Base-by-base conservation (phyloP, 2,888 invertebrate species). In the Julus scanicus region DNA sequence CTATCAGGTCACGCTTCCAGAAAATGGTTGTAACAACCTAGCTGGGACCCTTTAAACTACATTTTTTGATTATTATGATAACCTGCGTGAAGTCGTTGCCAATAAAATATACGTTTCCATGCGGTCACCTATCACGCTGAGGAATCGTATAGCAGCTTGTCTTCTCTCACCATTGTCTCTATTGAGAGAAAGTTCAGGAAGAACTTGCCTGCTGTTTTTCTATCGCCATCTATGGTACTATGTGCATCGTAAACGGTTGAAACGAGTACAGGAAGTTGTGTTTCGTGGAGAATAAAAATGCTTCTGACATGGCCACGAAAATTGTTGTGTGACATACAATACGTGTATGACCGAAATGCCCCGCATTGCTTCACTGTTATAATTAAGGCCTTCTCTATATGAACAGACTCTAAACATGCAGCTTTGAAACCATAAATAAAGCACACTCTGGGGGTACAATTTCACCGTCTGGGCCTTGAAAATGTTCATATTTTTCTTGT, bases 71-170 rank as follows among this genome's bases (percentile, higher is more conserved):
- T 63, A 63, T 63, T 63, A 63, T 63, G 63, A 63, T 63, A 63
- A 63, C 63, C 63, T 63, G 63, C 63, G 63, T 63, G 63, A 63
- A 63, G 63, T 63, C 63, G 63, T 4, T 63, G 63, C 63, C 63
- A 63, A 63, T 63, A 63, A 63, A 63, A 63, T 63, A n/a, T 63
- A 63, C 63, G 63, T 63, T 63, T 63, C 63, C n/a, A 6, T 4
- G 63, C 63, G 63, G 63, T 63, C 53, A 53, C 53, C 53, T 53
- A 53, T 53, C 29, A 29, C 29, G 29, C 29, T 29, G 29, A 49
- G 9, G 8, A 49, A 49, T 49, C 49, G 49, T 49, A 49, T 49
- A 49, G 29, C 13, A 49, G 11, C 57, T 57, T 20, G 63, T 20
- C 63, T n/a, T 63, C 20, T 20, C 6, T 3, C 20, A 9, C 63